Conservation (phyloP, 2,113 vertebrate genomes). For the Embiotoca jacksoni region DNA sequence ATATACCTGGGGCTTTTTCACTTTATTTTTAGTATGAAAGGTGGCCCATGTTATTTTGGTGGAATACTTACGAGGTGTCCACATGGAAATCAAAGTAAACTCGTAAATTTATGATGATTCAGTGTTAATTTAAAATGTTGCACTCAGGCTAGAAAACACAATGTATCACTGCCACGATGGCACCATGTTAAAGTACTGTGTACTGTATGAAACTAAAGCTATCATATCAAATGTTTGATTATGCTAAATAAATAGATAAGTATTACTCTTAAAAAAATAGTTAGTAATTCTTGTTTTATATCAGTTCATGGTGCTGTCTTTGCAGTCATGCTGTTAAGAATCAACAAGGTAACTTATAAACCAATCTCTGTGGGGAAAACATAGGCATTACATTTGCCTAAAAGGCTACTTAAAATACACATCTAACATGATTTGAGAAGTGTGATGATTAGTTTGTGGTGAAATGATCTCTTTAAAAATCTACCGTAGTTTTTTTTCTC, state of each 20-base stretch:
- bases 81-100: conserved; percentile 6
- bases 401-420: neutral
- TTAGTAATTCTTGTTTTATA: neutral
- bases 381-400: neutral
- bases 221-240: too few relatives aligned
- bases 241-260: too few relatives aligned
- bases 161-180: neutral
- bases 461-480: neutral
- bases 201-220: too few relatives aligned
- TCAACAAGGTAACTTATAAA: conserved; percentile 12
- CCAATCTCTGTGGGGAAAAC: neutral
- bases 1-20: too few relatives aligned
- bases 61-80: neutral
- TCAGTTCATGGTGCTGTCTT: neutral
- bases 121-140: neutral
- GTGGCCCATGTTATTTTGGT: neutral
- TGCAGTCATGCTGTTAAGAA: conserved; percentile 4
- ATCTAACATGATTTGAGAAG: neutral
- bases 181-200: too few relatives aligned
- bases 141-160: neutral
- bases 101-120: neutral
- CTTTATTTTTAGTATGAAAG: too few relatives aligned
- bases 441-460: neutral
- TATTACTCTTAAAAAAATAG: too few relatives aligned
- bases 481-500: neutral